Conservation (phyloP, 2,797 vertebrate species). For the Danio kyathit region DNA sequence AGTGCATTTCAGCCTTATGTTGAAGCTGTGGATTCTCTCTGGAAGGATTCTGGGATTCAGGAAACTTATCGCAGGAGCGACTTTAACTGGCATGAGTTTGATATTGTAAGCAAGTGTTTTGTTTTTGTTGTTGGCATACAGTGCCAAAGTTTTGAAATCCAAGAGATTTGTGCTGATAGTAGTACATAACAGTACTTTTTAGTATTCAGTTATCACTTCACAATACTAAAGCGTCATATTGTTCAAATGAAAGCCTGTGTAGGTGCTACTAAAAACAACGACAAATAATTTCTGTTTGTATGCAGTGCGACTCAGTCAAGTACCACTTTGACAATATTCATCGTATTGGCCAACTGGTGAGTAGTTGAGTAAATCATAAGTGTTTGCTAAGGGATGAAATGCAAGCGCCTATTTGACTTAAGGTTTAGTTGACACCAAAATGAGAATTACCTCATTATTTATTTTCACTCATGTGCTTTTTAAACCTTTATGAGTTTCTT, state of each 20-base stretch:
- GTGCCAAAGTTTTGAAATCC: not conserved
- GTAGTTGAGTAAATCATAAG: conserved; percentile 57
- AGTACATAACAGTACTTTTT: too few relatives aligned
- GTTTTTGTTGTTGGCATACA: not conserved
- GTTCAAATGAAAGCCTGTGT: not conserved
- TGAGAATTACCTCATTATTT: too few relatives aligned
- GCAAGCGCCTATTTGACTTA: not conserved
- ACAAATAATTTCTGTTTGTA: not conserved
- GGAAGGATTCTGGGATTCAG: conserved; percentile 87
- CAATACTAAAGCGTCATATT: not conserved
- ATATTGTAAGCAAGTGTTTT: too few relatives aligned
- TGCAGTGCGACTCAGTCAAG: conserved; percentile 92
- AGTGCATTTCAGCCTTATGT: conserved; percentile 91
- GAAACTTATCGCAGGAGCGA: conserved; percentile 88
- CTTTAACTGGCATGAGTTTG: conserved; percentile 88
- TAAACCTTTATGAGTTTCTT: too few relatives aligned
- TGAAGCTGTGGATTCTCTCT: conserved; percentile 84
- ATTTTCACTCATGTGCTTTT: too few relatives aligned
- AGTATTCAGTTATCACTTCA: too few relatives aligned
- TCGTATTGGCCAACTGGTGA: conserved; percentile 92
- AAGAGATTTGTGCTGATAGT: not conserved
- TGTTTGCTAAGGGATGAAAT: not conserved
- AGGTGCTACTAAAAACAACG: not conserved
- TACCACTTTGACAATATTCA: conserved; percentile 96
- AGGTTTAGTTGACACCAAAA: too few relatives aligned